Evolutionary conservation across 1,140 invertebrate species (phyloP).

Genomic region (Agrilus planipennis): DNA sequence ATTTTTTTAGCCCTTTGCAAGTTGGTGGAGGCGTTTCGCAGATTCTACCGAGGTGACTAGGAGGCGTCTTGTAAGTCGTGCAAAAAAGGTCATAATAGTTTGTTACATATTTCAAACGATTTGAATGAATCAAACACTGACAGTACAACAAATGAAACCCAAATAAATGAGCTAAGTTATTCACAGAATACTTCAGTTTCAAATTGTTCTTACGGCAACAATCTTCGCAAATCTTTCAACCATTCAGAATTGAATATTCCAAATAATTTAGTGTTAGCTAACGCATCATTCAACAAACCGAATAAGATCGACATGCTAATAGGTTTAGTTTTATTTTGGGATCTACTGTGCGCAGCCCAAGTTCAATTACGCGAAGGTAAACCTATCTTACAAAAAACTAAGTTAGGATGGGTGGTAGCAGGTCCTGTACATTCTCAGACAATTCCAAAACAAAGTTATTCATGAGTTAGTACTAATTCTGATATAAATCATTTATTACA

Average conservation of each 20-base stretch:
- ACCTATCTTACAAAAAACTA: slow-evolving; percentile 16
- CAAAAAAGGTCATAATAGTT: no score
- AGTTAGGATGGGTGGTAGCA: slow-evolving; percentile 18
- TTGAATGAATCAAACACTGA: no score
- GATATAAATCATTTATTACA: slow-evolving; percentile 1
- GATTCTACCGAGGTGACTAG: no score
- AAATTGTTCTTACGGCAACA: no score
- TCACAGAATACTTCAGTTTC: no score
- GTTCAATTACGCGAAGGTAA: slow-evolving; percentile 8
- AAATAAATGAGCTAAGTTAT: no score
- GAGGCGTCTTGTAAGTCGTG: no score
- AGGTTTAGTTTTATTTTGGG: slow-evolving; percentile 16
- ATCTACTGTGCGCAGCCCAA: slow-evolving; percentile 9
- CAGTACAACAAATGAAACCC: no score
- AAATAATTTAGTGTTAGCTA: slow-evolving; percentile 12
- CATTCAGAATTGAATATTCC: slow-evolving; percentile 8
- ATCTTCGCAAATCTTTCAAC: slow-evolving; percentile 9
- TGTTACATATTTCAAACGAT: no score
- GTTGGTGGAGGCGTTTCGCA: no score
- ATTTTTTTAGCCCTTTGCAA: no score
- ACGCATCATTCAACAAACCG: slow-evolving; percentile 19
- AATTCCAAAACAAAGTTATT: neutral
- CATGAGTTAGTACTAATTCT: no score
- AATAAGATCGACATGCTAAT: slow-evolving; percentile 15
- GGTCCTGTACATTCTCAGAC: slow-evolving; percentile 4